Conservation (phyloP, 2,888 invertebrate species). For the Unio delphinus region DNA sequence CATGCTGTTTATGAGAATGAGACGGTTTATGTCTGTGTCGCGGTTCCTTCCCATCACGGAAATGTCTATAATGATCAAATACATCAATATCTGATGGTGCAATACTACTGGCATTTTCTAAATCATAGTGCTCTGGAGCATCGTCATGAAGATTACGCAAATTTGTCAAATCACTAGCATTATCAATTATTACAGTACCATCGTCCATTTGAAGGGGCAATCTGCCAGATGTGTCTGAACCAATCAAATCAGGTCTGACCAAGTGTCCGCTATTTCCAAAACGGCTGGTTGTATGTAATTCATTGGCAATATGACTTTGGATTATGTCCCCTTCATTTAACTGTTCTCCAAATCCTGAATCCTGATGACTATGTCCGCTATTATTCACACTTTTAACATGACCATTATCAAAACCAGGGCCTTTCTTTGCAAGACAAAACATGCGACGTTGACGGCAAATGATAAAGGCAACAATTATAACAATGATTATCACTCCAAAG, state of each 20-base stretch:
- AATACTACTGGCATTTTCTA: slow-evolving; percentile 97
- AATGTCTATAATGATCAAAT: slow-evolving; percentile 94
- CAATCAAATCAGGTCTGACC: slow-evolving; percentile 94
- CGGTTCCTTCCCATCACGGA: slow-evolving; percentile 82
- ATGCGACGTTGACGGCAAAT: slow-evolving; percentile 90
- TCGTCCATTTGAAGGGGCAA: slow-evolving; percentile 57
- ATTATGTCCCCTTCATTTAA: slow-evolving; percentile 65
- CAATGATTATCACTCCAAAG: slow-evolving; percentile 80
- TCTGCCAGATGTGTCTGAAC: slow-evolving; percentile 79
- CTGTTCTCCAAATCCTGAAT: slow-evolving; percentile 61
- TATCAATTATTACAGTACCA: slow-evolving; percentile 64
- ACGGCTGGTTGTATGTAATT: slow-evolving; percentile 76
- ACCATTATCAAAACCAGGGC: slow-evolving; percentile 71
- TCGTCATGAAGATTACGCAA: slow-evolving; percentile 44
- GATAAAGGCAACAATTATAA: slow-evolving; percentile 77
- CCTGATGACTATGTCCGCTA: slow-evolving; percentile 45
- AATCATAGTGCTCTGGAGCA: slow-evolving; percentile 79
- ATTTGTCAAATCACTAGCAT: slow-evolving; percentile 55
- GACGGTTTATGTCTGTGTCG: slow-evolving; percentile 66
- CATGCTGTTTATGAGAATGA: slow-evolving; percentile 31
- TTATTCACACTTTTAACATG: slow-evolving; percentile 64
- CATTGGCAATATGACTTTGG: slow-evolving; percentile 85
- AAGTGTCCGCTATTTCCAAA: slow-evolving; percentile 83
- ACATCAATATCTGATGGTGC: slow-evolving; percentile 98
- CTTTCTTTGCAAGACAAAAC: slow-evolving; percentile 40